Base-by-base conservation (phyloP, 2,797 vertebrate genomes). In the Platalea minor region DNA sequence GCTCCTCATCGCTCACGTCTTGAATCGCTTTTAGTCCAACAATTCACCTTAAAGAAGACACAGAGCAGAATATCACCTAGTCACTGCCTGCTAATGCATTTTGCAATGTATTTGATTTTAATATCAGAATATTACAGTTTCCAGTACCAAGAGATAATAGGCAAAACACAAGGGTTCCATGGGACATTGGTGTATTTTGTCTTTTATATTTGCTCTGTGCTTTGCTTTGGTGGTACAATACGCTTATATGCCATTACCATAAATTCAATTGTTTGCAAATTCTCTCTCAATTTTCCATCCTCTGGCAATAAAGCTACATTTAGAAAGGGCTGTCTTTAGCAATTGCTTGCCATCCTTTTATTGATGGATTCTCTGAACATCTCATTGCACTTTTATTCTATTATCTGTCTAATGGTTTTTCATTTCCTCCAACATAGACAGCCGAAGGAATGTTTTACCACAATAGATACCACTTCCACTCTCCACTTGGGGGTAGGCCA, bases 261-360 rank as follows among this genome's bases (percentile, higher is more conserved):
- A 95, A 97, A 98, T 97, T 96, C 93, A 96, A 91, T 96, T 97
- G 96, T 95, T 98, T 51, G 31, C 93, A 93, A 94, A 94, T 96
- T 96, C 94, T 85, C 78, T 96, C 87, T 96, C 91, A 92, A 83
- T 95, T 87, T 95, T 83, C 81, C 80, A 75, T 87, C 93, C 93
- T 96, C 93, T 89, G 75, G 96, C 95, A 96, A 96, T 81, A 96
- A 94, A 96, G 57, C 87, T 93, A 77, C 94, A 91, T 95, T 97
- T 95, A 91, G 79, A 96, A 94, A 93, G 53, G 50, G 69, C 70
- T 98, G 86, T 97, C 94, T 96, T 93, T 88, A 97, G 93, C 86
- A 93, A 96, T 97, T 95, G 93, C 87, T 93, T 96, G 76, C 65
- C 89, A 94, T 95, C 70, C 59, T 95, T 97, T 97, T 97, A 96